Evolutionary conservation across 2,888 invertebrate genomes (phyloP).

Genomic region (Zootermopsis nevadensis): DNA sequence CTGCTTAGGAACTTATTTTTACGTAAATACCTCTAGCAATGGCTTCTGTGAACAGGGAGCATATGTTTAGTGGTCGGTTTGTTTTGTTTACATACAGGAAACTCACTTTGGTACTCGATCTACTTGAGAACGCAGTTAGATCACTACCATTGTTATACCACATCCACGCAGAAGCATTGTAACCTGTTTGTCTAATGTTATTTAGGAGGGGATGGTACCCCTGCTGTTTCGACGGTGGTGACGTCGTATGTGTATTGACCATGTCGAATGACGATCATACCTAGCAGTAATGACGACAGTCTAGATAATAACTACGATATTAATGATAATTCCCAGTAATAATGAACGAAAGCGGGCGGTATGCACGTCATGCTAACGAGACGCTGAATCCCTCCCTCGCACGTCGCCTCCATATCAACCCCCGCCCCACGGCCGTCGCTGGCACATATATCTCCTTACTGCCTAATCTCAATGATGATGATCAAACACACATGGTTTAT

Average conservation of each 20-base stretch:
- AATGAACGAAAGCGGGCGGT: slow-evolving; percentile 39
- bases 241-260: slow-evolving; percentile 30
- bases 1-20: too few relatives aligned
- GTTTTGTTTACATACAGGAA: too few relatives aligned
- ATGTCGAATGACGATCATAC: slow-evolving; percentile 34
- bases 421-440: not conserved
- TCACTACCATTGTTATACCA: too few relatives aligned
- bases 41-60: too few relatives aligned
- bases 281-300: slow-evolving; percentile 41
- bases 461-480: slow-evolving; percentile 25
- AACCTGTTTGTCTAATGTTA: too few relatives aligned
- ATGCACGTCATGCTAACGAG: slow-evolving; percentile 42
- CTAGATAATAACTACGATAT: slow-evolving; percentile 44
- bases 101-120: too few relatives aligned
- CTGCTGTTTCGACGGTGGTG: slow-evolving; percentile 32
- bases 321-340: slow-evolving; percentile 46
- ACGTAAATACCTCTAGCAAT: too few relatives aligned
- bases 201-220: not conserved
- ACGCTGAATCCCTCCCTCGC: slow-evolving; percentile 31
- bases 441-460: not conserved
- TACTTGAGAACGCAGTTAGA: too few relatives aligned
- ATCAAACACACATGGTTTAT: not conserved
- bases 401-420: slow-evolving; percentile 2
- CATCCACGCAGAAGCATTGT: too few relatives aligned
- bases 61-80: too few relatives aligned